Evolutionary conservation across 2,888 invertebrate genomes (phyloP), one percentile per base, ranked within the genome.

Genomic region (Cheilosia impressa): DNA sequence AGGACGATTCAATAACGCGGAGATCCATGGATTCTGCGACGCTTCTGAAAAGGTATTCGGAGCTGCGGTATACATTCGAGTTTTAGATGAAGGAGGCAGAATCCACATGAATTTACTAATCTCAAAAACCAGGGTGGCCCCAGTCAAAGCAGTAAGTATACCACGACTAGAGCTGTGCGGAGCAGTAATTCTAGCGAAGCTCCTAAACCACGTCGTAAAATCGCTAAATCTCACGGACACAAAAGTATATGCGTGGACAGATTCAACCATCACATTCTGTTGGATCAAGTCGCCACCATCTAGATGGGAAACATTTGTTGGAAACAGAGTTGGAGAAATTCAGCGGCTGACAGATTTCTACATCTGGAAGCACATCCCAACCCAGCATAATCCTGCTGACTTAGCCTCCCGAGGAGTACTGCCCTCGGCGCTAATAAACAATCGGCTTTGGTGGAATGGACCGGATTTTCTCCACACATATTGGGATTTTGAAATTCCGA

Each of bases 321-420:
- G 58, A 31, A 87, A 87, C 65, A 53, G 87, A 38, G 81, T 87
- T 4, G 66, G 77, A 15, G 79, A 80, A 50, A 71, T 88, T 13
- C 78, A 81, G 45, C 47, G 72, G n/a, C 10, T 69, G 5, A 75
- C 73, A 9, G 24, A 38, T 9, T 58, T 52, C 22, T n/a, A n/a
- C 3, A 19, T 34, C 22, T 87, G 87, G 78, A 68, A 66, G n/a
- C 75, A 88, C 50, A 77, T 87, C 0, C 73, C 81, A 4, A 69
- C 82, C 0, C 27, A 76, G 7, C 34, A 75, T 10, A 88, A 88
- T 58, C 77, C 85, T 9, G 87, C 87, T 2, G 87, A 88, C 62
- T 57, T 87, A 9, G 63, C 78, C 10, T 72, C 85, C 13, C 31
- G 85, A 43, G 82, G 82, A 19, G 53, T 68, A 27, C 27, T 24